A percentile compares a stretch with the other conserved stretches of the same genome.
Conservation (phyloP, 1,140 invertebrate genomes). For the Phymorhynchus buccinoides region DNA sequence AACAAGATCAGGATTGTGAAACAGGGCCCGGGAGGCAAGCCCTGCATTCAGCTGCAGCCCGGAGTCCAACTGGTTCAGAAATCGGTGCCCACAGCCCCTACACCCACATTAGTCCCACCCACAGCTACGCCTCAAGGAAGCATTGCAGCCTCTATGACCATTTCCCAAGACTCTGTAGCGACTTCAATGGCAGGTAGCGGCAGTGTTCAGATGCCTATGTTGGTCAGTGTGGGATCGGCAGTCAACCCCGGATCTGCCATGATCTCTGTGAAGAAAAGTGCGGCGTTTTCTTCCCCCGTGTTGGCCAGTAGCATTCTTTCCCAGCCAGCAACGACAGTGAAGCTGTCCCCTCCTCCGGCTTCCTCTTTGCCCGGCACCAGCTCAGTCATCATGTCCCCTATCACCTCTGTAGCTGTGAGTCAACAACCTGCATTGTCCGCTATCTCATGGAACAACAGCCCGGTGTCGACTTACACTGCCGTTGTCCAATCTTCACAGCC, state of each 20-base stretch:
- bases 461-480: not conserved
- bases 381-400: not conserved
- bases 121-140: not conserved
- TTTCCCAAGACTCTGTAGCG: not conserved
- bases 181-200: not conserved
- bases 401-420: not conserved
- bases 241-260: not conserved
- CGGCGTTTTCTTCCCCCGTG: not conserved
- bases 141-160: not conserved
- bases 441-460: too few species aligned
- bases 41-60: constrained; percentile 35
- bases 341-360: not conserved
- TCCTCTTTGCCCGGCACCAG: not conserved
- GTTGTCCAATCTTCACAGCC: too few species aligned
- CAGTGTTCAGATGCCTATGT: not conserved
- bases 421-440: not conserved
- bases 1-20: constrained; percentile 40
- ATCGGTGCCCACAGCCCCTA: not conserved
- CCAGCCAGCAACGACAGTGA: too few species aligned
- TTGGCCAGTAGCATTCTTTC: too few species aligned
- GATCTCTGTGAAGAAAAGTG: not conserved
- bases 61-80: constrained; percentile 33
- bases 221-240: not conserved
- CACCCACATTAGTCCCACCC: too few species aligned
- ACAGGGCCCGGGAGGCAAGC: constrained; percentile 7